These are phyloP conservation scores for Amblyornis subalaris DNA, from an alignment of 2,113 vertebrate species.

Conservation along the genomic window DNA sequence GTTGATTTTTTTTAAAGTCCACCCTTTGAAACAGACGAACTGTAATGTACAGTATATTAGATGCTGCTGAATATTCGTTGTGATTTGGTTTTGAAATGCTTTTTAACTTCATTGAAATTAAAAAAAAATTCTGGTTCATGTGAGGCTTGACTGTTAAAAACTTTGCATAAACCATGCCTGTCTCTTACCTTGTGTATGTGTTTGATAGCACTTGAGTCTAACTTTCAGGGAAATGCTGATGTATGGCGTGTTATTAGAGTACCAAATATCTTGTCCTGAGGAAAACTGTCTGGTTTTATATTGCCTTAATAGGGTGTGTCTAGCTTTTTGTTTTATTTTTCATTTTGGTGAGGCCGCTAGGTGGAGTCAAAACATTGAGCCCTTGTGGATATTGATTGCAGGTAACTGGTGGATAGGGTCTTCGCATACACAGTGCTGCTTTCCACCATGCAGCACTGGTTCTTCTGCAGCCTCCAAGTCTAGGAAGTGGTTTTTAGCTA, in stretches of 20 bases:
- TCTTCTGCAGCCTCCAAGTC: neutral
- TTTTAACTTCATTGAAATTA: neutral
- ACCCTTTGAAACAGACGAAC: neutral
- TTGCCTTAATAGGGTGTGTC: neutral
- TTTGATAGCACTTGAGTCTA: neutral
- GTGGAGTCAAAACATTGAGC: neutral
- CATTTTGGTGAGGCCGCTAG: neutral
- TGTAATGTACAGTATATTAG: neutral
- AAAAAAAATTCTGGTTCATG: neutral
- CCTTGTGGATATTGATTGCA: accelerated
- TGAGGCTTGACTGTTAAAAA: neutral
- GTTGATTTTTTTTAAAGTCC: neutral
- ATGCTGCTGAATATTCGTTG: neutral
- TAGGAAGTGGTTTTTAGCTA: neutral
- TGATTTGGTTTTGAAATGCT: neutral
- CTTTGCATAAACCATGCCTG: neutral
- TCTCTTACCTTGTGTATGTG: neutral
- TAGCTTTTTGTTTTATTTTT: neutral
- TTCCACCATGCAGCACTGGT: neutral
- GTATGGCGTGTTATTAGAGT: neutral
- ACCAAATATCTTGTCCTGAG: neutral
- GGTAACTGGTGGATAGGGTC: accelerated
- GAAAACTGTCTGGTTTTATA: neutral
- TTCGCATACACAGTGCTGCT: accelerated
- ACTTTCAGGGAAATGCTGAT: neutral